Evolutionary conservation across 2,888 invertebrate species (phyloP).

Genomic region (Cerastoderma edule): DNA sequence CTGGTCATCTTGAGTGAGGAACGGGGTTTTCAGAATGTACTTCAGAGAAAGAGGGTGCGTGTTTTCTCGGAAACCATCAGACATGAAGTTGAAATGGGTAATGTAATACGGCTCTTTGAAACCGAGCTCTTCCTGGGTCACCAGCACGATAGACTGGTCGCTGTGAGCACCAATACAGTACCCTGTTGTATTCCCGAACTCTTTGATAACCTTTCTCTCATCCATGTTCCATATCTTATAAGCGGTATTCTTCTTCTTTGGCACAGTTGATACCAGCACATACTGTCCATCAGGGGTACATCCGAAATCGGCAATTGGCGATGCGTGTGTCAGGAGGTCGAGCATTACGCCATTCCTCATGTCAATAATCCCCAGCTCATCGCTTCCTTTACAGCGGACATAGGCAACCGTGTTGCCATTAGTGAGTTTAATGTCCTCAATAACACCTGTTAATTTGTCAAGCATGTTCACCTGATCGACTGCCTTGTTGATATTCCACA

Average conservation of each 20-base stretch:
- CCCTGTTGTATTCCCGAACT: slow-evolving; percentile 79
- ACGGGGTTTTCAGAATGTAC: slow-evolving; percentile 74
- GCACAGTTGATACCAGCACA: slow-evolving; percentile 73
- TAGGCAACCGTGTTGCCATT: slow-evolving; percentile 72
- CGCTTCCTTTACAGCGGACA: slow-evolving; percentile 76
- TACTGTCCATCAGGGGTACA: slow-evolving; percentile 78
- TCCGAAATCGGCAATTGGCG: slow-evolving; percentile 73
- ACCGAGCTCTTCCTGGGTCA: slow-evolving; percentile 69
- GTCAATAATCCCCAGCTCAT: slow-evolving; percentile 82
- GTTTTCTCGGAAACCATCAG: slow-evolving; percentile 66
- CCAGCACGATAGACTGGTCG: slow-evolving; percentile 67
- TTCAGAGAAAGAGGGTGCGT: slow-evolving; percentile 68
- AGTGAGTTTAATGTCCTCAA: slow-evolving; percentile 74
- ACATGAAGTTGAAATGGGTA: slow-evolving; percentile 69
- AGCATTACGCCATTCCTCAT: slow-evolving; percentile 79
- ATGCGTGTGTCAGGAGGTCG: slow-evolving; percentile 82
- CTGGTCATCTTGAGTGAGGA: slow-evolving; percentile 78
- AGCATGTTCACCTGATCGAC: slow-evolving; percentile 75
- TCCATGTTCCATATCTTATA: slow-evolving; percentile 81
- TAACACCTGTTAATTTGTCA: slow-evolving; percentile 79
- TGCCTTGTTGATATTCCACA: slow-evolving; percentile 80
- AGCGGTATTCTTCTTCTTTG: slow-evolving; percentile 69
- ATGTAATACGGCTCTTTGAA: slow-evolving; percentile 76
- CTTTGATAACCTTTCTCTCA: slow-evolving; percentile 76
- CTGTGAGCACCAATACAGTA: slow-evolving; percentile 70